phyloP scores from a whole-genome alignment of 2,797 vertebrate genomes.

The Picus viridis region DNA sequence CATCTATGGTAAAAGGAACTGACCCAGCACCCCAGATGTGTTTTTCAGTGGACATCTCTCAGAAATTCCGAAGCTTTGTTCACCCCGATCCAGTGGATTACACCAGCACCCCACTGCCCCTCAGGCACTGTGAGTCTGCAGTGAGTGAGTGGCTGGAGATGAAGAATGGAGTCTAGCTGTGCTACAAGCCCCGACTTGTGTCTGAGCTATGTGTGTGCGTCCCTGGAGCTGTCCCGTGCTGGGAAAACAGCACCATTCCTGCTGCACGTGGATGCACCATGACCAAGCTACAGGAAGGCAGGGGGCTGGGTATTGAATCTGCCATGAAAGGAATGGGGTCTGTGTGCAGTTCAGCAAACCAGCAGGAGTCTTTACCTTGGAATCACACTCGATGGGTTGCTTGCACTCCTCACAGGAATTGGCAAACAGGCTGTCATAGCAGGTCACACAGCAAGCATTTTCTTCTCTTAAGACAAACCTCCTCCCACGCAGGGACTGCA shows the following conservation, averaged over 20 bases:
- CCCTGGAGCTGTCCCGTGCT: not conserved
- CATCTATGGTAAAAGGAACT: not conserved
- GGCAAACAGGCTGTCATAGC: constrained; percentile 91
- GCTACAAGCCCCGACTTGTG: not conserved
- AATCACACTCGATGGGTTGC: constrained; percentile 86
- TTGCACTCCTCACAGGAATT: constrained; percentile 92
- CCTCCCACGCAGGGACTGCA: constrained; percentile 90
- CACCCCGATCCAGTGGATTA: not conserved
- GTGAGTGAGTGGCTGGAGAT: not conserved
- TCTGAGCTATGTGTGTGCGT: not conserved
- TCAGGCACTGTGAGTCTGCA: not conserved
- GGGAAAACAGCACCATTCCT: not conserved
- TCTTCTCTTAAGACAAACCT: constrained; percentile 91
- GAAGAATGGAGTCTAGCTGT: not conserved
- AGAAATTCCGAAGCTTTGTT: not conserved
- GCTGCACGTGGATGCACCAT: too few species aligned
- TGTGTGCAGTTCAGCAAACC: not conserved
- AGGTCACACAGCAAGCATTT: constrained; percentile 89
- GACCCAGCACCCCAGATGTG: not conserved
- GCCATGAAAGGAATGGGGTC: not conserved
- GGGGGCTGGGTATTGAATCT: not conserved
- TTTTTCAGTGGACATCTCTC: not conserved
- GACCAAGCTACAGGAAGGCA: not conserved
- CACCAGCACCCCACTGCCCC: not conserved
- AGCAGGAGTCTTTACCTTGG: constrained; percentile 82